phyloP scores from a whole-genome alignment of 2,888 invertebrate species.

The Axea sp. region DNA sequence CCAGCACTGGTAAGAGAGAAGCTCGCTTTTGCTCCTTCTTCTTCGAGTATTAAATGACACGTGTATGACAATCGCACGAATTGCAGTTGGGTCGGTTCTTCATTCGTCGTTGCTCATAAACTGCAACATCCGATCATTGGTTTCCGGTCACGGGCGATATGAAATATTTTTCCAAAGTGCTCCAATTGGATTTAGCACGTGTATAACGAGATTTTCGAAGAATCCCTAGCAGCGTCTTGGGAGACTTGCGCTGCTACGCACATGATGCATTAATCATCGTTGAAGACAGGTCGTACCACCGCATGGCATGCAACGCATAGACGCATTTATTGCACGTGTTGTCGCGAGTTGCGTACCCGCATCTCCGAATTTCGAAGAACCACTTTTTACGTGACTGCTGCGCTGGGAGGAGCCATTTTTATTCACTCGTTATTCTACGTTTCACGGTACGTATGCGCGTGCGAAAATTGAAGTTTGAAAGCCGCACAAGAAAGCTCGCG shows the following conservation, averaged over 20 bases:
- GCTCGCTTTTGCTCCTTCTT: constrained; percentile 26
- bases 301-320: constrained; percentile 74
- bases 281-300: constrained; percentile 62
- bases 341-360: constrained; percentile 57
- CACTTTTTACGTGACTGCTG: constrained; percentile 3
- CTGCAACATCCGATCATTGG: too few species aligned
- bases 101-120: too few species aligned
- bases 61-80: constrained; percentile 17
- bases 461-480: neutral
- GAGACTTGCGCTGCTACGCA: too few species aligned
- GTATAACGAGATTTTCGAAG: too few species aligned
- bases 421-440: neutral
- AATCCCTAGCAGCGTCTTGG: too few species aligned
- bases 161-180: too few species aligned
- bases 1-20: constrained; percentile 9
- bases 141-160: too few species aligned
- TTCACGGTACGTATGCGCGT: neutral
- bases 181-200: too few species aligned
- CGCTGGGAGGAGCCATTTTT: constrained; percentile 4
- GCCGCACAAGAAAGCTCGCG: too few species aligned
- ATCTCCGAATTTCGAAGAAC: constrained; percentile 11
- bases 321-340: constrained; percentile 75
- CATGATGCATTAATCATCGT: constrained; percentile 71
- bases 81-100: too few species aligned
- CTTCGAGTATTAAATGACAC: constrained; percentile 10